These are phyloP conservation scores for Cinara cedri DNA, from an alignment of 2,888 invertebrate genomes.

Conservation along the genomic window DNA sequence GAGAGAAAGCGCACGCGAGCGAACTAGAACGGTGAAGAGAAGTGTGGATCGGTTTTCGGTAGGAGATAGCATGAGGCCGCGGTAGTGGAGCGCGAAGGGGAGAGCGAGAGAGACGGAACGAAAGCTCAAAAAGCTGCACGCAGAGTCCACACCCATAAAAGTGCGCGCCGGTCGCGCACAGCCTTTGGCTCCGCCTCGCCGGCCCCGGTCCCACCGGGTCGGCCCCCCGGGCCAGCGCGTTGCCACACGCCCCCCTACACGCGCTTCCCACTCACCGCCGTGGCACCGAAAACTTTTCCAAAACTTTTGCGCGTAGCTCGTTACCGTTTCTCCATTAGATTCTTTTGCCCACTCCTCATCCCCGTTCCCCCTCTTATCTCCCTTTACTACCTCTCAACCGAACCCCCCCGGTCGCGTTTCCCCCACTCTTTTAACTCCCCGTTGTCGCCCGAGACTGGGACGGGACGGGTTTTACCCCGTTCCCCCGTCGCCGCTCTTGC, in stretches of 20 bases:
- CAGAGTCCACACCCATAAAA: slow-evolving; percentile 56
- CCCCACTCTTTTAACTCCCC: neutral
- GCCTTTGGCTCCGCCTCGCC: slow-evolving; percentile 36
- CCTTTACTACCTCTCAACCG: neutral
- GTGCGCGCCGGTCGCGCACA: slow-evolving; percentile 50
- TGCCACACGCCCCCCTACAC: slow-evolving; percentile 47
- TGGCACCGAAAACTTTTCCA: slow-evolving; percentile 48
- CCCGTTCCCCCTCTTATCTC: neutral
- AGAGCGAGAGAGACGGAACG: slow-evolving; percentile 10
- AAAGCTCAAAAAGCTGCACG: slow-evolving; percentile 54
- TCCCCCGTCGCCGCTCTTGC: neutral
- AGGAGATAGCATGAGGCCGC: neutral
- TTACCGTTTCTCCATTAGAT: slow-evolving; percentile 57
- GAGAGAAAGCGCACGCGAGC: neutral
- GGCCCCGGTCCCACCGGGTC: slow-evolving; percentile 37
- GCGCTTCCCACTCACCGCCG: slow-evolving; percentile 32
- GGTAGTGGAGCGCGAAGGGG: neutral
- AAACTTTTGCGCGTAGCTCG: slow-evolving; percentile 51
- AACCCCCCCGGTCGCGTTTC: neutral
- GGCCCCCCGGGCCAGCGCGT: slow-evolving; percentile 50
- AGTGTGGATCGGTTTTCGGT: neutral
- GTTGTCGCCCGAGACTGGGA: neutral
- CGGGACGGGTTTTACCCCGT: slow-evolving; percentile 18
- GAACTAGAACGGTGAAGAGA: neutral
- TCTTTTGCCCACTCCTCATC: slow-evolving; percentile 19